Evolutionary conservation across 2,888 invertebrate species (phyloP).

Genomic region (Macroteleia sp.): DNA sequence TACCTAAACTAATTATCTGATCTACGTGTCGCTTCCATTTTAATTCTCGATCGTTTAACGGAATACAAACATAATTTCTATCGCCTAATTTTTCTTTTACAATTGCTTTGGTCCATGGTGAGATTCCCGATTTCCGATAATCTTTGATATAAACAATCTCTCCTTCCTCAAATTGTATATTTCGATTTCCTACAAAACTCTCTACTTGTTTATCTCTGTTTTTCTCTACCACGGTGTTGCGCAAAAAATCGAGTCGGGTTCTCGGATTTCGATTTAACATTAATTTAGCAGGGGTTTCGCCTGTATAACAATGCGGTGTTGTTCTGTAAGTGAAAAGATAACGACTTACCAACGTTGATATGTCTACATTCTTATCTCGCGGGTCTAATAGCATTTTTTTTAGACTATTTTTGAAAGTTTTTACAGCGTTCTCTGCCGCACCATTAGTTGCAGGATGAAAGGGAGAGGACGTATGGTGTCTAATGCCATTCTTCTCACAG

Average conservation of each 20-base stretch:
- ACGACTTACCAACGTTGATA: no score
- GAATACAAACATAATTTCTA: constrained; percentile 34
- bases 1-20: constrained; percentile 35
- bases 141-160: constrained; percentile 3
- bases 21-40: constrained; percentile 35
- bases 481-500: no score
- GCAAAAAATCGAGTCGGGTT: constrained; percentile 18
- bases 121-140: neutral
- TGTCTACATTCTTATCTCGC: no score
- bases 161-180: neutral
- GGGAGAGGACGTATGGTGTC: no score
- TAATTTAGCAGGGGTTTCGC: constrained; percentile 38
- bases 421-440: no score
- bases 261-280: constrained; percentile 29
- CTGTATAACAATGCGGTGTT: constrained; percentile 35
- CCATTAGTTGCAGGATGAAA: no score
- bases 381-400: no score
- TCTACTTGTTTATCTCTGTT: constrained; percentile 1
- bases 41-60: neutral
- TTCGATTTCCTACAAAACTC: neutral
- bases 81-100: constrained; percentile 10
- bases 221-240: neutral
- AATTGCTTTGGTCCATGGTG: constrained; percentile 2
- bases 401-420: no score
- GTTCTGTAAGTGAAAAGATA: constrained; percentile 29